Conservation (phyloP, 2,888 invertebrate species). For the Scrobipalpa costella region DNA sequence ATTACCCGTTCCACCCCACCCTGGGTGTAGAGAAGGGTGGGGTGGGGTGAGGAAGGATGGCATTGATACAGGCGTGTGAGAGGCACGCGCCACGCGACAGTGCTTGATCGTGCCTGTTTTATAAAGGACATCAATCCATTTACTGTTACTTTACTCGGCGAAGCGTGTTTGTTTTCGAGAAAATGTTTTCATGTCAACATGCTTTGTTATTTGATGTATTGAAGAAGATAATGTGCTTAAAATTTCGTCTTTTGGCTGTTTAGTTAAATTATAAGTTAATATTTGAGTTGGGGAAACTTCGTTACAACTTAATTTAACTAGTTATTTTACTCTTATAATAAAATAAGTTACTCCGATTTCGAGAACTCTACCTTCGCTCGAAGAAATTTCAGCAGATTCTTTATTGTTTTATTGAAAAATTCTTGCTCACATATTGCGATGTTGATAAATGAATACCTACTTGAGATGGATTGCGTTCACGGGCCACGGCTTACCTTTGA, state of each 20-base stretch:
- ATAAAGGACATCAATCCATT: conserved; percentile 45
- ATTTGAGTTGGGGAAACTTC: background rate
- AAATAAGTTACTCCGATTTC: background rate
- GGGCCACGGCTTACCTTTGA: conserved; percentile 5
- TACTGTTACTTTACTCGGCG: conserved; percentile 20
- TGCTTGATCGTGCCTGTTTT: conserved; percentile 57
- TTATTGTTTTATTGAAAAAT: background rate
- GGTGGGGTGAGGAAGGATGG: conserved; percentile 39
- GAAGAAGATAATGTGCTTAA: no score
- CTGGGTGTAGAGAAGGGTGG: no score
- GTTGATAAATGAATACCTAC: conserved; percentile 14
- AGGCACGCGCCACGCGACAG: conserved; percentile 57
- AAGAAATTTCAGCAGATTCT: background rate
- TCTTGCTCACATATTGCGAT: background rate
- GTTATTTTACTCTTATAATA: background rate
- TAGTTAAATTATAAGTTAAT: background rate
- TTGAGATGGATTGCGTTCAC: conserved; percentile 5
- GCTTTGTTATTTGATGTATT: background rate
- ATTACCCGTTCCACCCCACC: conserved; percentile 1
- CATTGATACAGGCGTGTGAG: conserved; percentile 62
- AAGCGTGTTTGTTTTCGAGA: conserved; percentile 11
- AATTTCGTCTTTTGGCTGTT: background rate
- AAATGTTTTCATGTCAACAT: conserved; percentile 2
- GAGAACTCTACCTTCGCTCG: background rate
- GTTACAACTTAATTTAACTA: background rate